These are phyloP conservation scores for Melanotaenia parkinsoni DNA, from an alignment of 2,797 vertebrate genomes.

Conservation along the genomic window DNA sequence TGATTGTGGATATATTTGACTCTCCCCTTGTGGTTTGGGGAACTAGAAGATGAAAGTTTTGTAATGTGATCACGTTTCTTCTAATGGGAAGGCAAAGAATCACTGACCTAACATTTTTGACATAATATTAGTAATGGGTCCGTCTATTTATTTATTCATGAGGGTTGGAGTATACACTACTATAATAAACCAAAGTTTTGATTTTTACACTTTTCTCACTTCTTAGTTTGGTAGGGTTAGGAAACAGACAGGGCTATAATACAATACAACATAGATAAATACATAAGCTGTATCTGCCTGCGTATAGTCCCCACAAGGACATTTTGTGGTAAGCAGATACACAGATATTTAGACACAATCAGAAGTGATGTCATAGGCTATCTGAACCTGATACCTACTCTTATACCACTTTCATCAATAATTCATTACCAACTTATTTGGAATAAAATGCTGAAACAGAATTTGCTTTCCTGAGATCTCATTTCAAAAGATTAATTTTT, in stretches of 20 bases:
- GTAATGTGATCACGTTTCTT: slow-evolving; percentile 28
- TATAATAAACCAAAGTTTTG: too few species aligned
- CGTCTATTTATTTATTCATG: background rate
- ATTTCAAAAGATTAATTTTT: too few species aligned
- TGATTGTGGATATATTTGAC: slow-evolving; percentile 33
- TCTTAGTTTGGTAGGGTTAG: too few species aligned
- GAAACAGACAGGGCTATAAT: background rate
- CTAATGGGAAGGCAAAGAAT: slow-evolving; percentile 8
- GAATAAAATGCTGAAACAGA: background rate
- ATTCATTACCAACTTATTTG: slow-evolving; percentile 19
- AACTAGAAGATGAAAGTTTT: background rate
- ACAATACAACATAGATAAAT: background rate
- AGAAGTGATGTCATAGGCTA: slow-evolving; percentile 26
- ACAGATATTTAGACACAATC: slow-evolving; percentile 4
- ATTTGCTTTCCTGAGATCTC: background rate
- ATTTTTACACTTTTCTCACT: too few species aligned
- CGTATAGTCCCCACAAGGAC: too few species aligned
- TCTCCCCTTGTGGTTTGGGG: slow-evolving; percentile 21
- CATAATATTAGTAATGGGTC: background rate
- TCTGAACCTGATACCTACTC: slow-evolving; percentile 27
- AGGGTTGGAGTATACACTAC: too few species aligned
- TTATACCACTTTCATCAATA: slow-evolving; percentile 34
- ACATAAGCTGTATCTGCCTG: too few species aligned
- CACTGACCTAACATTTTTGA: background rate
- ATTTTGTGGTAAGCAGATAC: background rate